Evolutionary conservation across 37 sponge, comb jelly and placozoan genomes (phyloP).

Genomic region (Lycopodina hypogea): DNA sequence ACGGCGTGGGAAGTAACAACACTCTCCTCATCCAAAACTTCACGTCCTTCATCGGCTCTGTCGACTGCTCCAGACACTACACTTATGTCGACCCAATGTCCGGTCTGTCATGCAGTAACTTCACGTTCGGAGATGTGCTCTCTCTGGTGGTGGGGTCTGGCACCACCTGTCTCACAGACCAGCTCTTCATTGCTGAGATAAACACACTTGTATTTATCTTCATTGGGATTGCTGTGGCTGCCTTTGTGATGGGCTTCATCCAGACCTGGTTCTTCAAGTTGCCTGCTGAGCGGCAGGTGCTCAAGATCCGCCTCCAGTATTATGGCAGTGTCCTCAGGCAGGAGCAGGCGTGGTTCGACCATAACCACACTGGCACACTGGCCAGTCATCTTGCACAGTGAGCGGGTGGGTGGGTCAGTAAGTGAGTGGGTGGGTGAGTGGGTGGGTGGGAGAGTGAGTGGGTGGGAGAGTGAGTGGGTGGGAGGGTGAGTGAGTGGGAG

Average conservation of each 20-base stretch:
- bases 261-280: constrained; percentile 41
- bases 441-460: background rate
- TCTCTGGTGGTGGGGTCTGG: background rate
- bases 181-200: background rate
- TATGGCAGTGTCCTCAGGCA: constrained; percentile 67
- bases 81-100: background rate
- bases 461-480: constrained; percentile 48
- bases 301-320: constrained; percentile 37
- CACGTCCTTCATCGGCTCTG: background rate
- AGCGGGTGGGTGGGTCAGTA: background rate
- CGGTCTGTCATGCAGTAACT: background rate
- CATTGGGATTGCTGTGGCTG: constrained; percentile 25
- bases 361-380: constrained; percentile 48
- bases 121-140: constrained; percentile 1
- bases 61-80: background rate
- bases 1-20: background rate
- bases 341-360: constrained; percentile 85
- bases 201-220: constrained; percentile 11
- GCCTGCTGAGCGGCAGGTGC: constrained; percentile 48
- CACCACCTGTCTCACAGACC: constrained; percentile 7
- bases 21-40: background rate
- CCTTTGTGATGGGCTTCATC: constrained; percentile 18
- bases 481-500: background rate
- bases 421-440: constrained; percentile 45
- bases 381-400: constrained; percentile 44